These are phyloP conservation scores for Cephalopterus ornatus DNA, from an alignment of 2,113 vertebrate genomes.

Conservation along the genomic window DNA sequence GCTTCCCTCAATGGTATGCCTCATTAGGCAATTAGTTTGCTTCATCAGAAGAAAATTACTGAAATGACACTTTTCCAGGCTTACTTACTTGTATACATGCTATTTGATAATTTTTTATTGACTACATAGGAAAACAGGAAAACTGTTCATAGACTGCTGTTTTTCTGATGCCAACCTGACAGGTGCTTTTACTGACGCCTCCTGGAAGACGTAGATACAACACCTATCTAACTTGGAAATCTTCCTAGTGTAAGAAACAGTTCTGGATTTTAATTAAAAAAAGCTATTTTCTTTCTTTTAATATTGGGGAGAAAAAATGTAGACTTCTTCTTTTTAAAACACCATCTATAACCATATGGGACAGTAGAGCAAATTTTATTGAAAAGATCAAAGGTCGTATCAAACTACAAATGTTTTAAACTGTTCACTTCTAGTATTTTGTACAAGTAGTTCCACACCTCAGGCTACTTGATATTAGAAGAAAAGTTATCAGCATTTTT, in stretches of 20 bases:
- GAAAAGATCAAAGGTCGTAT: not conserved
- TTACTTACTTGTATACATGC: not conserved
- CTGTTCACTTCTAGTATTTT: not conserved
- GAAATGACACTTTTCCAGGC: not conserved
- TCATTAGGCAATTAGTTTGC: not conserved
- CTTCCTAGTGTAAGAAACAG: not conserved
- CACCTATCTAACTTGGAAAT: not conserved
- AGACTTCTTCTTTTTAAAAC: not conserved
- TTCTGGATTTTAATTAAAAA: not conserved
- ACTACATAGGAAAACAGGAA: not conserved
- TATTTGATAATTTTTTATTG: not conserved
- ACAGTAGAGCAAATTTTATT: not conserved
- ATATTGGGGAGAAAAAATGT: accelerated
- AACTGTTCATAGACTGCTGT: not conserved
- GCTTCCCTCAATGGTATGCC: not conserved
- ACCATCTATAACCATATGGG: not conserved
- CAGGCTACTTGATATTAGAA: not conserved
- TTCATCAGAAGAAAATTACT: not conserved
- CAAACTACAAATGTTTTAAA: not conserved
- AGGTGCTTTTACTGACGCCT: not conserved
- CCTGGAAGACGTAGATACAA: not conserved
- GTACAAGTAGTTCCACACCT: not conserved
- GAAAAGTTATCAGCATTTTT: not conserved
- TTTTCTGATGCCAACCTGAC: not conserved
- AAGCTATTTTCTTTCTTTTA: not conserved